Conservation (phyloP, 2,888 invertebrate species). For the Drosophila sordidapex region DNA sequence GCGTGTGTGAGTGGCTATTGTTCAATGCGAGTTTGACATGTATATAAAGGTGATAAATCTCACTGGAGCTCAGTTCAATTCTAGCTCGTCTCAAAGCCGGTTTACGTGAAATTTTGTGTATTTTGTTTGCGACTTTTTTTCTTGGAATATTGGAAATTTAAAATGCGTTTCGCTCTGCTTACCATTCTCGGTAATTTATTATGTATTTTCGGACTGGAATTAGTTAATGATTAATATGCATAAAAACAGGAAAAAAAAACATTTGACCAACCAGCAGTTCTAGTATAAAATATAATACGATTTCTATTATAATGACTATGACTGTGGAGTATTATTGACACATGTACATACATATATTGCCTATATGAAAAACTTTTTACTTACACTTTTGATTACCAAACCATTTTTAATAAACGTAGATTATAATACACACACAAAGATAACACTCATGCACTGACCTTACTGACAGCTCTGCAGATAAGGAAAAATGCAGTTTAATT, state of each 20-base stretch:
- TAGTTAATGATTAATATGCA: neutral
- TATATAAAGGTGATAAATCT: constrained; percentile 79
- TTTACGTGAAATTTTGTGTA: constrained; percentile 41
- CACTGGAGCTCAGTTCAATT: constrained; percentile 73
- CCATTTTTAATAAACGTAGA: neutral
- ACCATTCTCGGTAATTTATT: constrained; percentile 68
- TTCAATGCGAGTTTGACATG: constrained; percentile 46
- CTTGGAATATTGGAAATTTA: constrained; percentile 53
- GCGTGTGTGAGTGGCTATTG: constrained; percentile 50
- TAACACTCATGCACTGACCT: constrained; percentile 28
- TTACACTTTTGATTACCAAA: neutral
- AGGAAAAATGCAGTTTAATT: neutral
- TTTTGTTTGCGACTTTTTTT: constrained; percentile 29
- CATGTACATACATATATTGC: neutral
- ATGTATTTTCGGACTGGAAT: constrained; percentile 5
- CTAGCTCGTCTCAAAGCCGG: constrained; percentile 61
- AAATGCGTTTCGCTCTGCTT: constrained; percentile 81
- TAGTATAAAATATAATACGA: neutral
- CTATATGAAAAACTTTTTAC: neutral
- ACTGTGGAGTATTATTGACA: neutral
- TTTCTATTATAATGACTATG: neutral
- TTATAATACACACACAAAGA: neutral
- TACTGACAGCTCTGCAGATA: constrained; percentile 17
- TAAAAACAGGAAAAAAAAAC: neutral
- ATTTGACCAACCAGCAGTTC: neutral